phyloP scores from a whole-genome alignment of 2,888 invertebrate genomes.

The Hypomecis punctinalis region DNA sequence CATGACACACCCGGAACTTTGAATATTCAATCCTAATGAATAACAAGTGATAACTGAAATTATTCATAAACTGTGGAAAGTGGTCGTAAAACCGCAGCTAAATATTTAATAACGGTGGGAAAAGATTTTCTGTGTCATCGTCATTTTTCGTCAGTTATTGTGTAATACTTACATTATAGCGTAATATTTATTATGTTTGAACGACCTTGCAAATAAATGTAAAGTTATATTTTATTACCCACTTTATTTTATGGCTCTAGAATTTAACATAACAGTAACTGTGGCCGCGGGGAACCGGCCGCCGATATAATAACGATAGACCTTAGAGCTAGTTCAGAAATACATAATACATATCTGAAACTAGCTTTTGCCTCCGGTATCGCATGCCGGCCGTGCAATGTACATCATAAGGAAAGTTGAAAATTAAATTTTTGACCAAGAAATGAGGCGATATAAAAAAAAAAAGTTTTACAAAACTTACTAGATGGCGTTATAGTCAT shows the following conservation, averaged over 20 bases:
- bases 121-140: slow-evolving; percentile 36
- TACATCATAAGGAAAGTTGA: too few species aligned
- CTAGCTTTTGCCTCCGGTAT: too few species aligned
- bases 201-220: slow-evolving; percentile 32
- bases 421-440: too few species aligned
- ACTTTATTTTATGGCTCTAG: slow-evolving; percentile 8
- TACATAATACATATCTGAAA: slow-evolving; percentile 1
- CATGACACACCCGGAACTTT: slow-evolving; percentile 13
- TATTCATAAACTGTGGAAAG: slow-evolving; percentile 33
- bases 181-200: slow-evolving; percentile 24
- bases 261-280: slow-evolving; percentile 2
- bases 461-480: too few species aligned
- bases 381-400: too few species aligned
- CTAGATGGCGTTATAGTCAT: too few species aligned
- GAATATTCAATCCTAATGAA: slow-evolving; percentile 33
- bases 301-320: slow-evolving; percentile 3
- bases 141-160: slow-evolving; percentile 34
- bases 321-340: neutral
- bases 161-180: slow-evolving; percentile 10
- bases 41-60: slow-evolving; percentile 27
- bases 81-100: slow-evolving; percentile 38
- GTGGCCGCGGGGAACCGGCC: slow-evolving; percentile 11
- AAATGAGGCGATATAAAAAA: too few species aligned
- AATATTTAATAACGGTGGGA: slow-evolving; percentile 41
- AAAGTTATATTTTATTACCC: slow-evolving; percentile 15